A percentile compares a stretch with the other conserved stretches of the same genome.
Evolutionary conservation across 2,113 vertebrate species (phyloP).

Genomic region (Apus apus): DNA sequence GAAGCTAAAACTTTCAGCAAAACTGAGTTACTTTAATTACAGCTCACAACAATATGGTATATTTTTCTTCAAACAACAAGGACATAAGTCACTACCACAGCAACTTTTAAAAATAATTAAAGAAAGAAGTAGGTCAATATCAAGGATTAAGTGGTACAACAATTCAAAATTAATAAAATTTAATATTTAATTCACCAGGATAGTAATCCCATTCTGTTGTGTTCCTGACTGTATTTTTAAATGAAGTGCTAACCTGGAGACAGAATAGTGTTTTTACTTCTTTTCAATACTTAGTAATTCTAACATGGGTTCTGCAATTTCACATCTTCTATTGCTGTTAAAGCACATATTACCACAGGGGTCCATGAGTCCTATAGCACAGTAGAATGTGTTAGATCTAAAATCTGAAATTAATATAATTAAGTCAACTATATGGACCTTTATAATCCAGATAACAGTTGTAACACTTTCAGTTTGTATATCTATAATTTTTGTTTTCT

Average conservation of each 20-base stretch:
- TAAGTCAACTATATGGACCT: not conserved
- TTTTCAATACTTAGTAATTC: not conserved
- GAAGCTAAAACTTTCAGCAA: not conserved
- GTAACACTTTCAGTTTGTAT: not conserved
- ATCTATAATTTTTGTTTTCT: not conserved
- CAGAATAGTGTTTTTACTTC: not conserved
- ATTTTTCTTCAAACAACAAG: slow-evolving; percentile 50
- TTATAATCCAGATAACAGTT: not conserved
- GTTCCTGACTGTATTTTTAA: not conserved
- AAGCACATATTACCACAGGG: not conserved
- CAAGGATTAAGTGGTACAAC: slow-evolving; percentile 53
- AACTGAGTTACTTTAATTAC: not conserved
- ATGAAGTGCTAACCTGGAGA: not conserved
- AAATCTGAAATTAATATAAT: not conserved
- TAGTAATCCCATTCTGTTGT: not conserved
- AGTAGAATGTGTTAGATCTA: not conserved
- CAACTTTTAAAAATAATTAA: slow-evolving; percentile 71
- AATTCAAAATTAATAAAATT: slow-evolving; percentile 32
- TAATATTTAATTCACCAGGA: slow-evolving; percentile 26
- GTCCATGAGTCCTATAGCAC: not conserved
- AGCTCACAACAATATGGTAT: not conserved
- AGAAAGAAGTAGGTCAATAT: slow-evolving; percentile 68
- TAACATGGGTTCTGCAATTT: not conserved
- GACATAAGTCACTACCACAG: slow-evolving; percentile 51
- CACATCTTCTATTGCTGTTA: not conserved